Conservation (phyloP, 2,888 invertebrate species). For the Zootermopsis nevadensis region DNA sequence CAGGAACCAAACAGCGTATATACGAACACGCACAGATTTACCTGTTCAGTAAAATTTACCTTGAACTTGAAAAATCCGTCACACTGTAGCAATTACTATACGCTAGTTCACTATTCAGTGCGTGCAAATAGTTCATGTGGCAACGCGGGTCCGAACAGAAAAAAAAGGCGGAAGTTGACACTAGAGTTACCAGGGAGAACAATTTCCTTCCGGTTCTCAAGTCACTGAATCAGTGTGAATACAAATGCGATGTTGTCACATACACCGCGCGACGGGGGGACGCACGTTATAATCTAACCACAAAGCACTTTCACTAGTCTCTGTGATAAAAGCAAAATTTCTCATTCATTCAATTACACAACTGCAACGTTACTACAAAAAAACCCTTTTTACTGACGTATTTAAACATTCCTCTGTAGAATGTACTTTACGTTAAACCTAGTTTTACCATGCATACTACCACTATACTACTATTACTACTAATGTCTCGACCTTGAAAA, state of each 20-base stretch:
- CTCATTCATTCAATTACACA: conserved; percentile 6
- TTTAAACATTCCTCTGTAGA: not conserved
- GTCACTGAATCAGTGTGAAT: conserved; percentile 21
- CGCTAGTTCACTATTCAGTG: not conserved
- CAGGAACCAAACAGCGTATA: too few species aligned
- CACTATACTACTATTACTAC: too few species aligned
- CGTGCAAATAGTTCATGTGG: conserved; percentile 7
- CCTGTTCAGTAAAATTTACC: too few species aligned
- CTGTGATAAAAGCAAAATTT: not conserved
- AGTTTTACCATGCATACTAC: too few species aligned
- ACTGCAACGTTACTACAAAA: not conserved
- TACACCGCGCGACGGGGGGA: not conserved
- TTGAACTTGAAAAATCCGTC: too few species aligned
- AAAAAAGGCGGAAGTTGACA: conserved; percentile 37
- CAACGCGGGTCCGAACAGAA: conserved; percentile 17
- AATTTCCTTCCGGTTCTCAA: conserved; percentile 21
- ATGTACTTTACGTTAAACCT: too few species aligned
- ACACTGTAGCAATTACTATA: too few species aligned
- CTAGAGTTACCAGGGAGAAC: conserved; percentile 17
- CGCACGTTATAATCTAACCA: not conserved
- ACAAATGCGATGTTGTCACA: conserved; percentile 2
- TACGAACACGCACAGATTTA: too few species aligned
- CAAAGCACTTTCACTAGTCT: not conserved
- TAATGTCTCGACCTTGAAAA: too few species aligned
- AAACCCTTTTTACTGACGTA: not conserved